phyloP scores from a whole-genome alignment of 2,113 vertebrate species.

The Bungarus multicinctus region DNA sequence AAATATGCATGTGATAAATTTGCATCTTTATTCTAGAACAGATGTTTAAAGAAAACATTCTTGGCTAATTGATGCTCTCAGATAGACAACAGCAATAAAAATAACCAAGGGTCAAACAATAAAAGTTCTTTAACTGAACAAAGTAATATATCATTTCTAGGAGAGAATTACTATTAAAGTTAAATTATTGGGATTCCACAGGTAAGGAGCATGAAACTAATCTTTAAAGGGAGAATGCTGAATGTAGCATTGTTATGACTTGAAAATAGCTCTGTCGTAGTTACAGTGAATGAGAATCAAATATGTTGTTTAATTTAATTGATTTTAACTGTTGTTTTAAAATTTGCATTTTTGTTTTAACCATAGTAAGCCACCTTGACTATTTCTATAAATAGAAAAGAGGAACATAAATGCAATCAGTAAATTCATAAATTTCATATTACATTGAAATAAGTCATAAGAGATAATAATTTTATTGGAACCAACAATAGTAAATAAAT shows the following conservation, averaged over 20 bases:
- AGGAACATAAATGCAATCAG: not conserved
- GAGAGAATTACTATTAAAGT: constrained; percentile 1
- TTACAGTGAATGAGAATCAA: not conserved
- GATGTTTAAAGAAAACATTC: not conserved
- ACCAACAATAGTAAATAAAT: not conserved
- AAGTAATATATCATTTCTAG: not conserved
- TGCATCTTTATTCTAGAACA: not conserved
- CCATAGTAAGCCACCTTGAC: not conserved
- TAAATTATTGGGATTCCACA: not conserved
- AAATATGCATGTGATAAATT: not conserved
- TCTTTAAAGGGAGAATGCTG: not conserved
- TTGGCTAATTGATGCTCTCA: not conserved
- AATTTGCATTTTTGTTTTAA: not conserved
- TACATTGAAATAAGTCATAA: not conserved
- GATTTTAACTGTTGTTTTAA: not conserved
- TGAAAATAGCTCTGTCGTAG: not conserved
- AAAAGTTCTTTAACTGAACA: not conserved
- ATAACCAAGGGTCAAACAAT: not conserved
- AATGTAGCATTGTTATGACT: not conserved
- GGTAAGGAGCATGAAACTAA: not conserved
- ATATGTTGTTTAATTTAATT: not conserved
- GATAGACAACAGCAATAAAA: not conserved
- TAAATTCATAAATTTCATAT: not conserved
- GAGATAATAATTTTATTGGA: not conserved
- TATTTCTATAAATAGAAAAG: not conserved